phyloP scores from a whole-genome alignment of 2,113 vertebrate species.

The Hippolais icterina region DNA sequence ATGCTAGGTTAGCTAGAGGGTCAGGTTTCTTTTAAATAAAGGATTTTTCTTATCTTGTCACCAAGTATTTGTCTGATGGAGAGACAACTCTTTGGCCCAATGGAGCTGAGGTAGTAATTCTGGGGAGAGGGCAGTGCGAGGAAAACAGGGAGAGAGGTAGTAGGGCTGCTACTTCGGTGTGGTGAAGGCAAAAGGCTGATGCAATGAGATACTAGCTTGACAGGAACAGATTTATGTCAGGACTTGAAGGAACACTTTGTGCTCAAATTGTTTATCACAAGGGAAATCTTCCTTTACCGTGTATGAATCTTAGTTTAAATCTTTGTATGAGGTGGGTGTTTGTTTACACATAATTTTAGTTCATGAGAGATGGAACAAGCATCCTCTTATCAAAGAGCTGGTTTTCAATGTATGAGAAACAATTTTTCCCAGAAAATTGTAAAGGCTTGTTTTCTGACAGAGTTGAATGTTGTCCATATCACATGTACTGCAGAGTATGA shows the following conservation, averaged over 20 bases:
- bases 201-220: background rate
- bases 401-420: background rate
- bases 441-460: background rate
- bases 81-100: background rate
- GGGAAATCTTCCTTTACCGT: background rate
- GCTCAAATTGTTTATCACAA: conserved; percentile 24
- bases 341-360: background rate
- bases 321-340: background rate
- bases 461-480: background rate
- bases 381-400: background rate
- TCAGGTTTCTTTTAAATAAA: background rate
- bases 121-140: background rate
- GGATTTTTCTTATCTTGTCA: background rate
- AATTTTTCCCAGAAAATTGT: background rate
- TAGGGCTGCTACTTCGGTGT: rapidly evolving
- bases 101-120: background rate
- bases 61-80: background rate
- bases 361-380: background rate
- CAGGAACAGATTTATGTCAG: conserved; percentile 29
- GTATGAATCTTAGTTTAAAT: background rate
- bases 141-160: background rate
- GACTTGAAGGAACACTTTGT: conserved; percentile 56
- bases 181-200: background rate
- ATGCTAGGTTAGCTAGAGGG: background rate
- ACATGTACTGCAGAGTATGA: background rate